A percentile compares a stretch with the other conserved stretches of the same genome.
These are phyloP conservation scores for Sebastes matsubarae DNA, from an alignment of 2,797 vertebrate genomes.

Conservation along the genomic window DNA sequence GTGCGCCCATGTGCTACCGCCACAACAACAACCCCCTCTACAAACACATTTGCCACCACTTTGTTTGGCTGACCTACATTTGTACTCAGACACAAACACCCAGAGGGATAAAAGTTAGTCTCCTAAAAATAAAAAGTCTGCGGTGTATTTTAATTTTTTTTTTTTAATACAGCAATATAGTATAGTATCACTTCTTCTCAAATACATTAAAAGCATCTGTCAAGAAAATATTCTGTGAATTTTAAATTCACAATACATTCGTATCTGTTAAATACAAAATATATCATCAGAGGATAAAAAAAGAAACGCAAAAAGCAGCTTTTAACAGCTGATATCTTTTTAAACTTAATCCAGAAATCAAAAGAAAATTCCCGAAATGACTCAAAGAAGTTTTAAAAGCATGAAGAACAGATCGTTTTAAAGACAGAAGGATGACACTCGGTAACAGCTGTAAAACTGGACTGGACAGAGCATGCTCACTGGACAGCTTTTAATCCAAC, in stretches of 20 bases:
- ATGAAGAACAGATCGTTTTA: background rate
- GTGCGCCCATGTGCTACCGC: slow-evolving; percentile 20
- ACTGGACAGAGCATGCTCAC: slow-evolving; percentile 61
- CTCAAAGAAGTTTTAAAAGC: background rate
- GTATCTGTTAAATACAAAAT: slow-evolving; percentile 75
- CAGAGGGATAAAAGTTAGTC: background rate
- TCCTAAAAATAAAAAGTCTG: slow-evolving; percentile 6
- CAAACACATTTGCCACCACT: background rate
- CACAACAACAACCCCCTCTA: slow-evolving; percentile 12
- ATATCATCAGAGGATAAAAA: slow-evolving; percentile 51
- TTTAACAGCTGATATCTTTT: slow-evolving; percentile 14
- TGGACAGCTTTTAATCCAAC: slow-evolving; percentile 37
- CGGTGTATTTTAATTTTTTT: slow-evolving; percentile 2
- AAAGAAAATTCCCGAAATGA: slow-evolving; percentile 8
- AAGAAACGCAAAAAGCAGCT: slow-evolving; percentile 7
- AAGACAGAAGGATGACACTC: slow-evolving; percentile 9
- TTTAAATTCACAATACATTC: slow-evolving; percentile 69
- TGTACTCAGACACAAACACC: slow-evolving; percentile 11
- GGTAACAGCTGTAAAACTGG: slow-evolving; percentile 33
- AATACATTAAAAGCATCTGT: slow-evolving; percentile 73
- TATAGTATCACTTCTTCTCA: slow-evolving; percentile 46
- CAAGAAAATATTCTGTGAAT: slow-evolving; percentile 76
- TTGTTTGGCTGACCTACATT: slow-evolving; percentile 65
- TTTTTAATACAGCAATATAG: slow-evolving; percentile 74
- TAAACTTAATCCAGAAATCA: slow-evolving; percentile 6